These are phyloP conservation scores for Drosophila cardini DNA, from an alignment of 1,140 invertebrate species.

Conservation along the genomic window DNA sequence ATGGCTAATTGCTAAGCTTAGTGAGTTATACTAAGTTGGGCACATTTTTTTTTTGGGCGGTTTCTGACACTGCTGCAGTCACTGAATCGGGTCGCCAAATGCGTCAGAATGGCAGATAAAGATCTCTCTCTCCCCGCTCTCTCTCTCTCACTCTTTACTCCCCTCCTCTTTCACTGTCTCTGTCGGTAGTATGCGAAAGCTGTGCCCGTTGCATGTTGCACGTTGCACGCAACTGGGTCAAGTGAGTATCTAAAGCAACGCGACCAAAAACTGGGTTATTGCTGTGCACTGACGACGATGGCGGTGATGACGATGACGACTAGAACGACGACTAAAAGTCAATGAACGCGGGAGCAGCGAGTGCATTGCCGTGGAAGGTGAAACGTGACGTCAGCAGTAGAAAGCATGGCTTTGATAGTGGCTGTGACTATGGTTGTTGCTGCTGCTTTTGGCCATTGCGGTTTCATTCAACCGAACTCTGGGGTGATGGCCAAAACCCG, in stretches of 20 bases:
- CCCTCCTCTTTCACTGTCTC: not conserved
- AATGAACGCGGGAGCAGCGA: slow-evolving; percentile 60
- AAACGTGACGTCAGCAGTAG: slow-evolving; percentile 71
- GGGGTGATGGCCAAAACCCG: not conserved
- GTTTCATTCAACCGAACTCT: not conserved
- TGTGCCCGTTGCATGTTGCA: slow-evolving; percentile 42
- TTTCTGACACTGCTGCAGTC: not conserved
- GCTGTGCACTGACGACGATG: slow-evolving; percentile 36
- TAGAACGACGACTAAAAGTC: slow-evolving; percentile 51
- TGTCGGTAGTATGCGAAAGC: slow-evolving; percentile 46
- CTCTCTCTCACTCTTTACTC: not conserved
- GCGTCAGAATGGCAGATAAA: slow-evolving; percentile 69
- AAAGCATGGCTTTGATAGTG: too few species aligned
- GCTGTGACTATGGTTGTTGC: not conserved
- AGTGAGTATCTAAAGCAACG: slow-evolving; percentile 61
- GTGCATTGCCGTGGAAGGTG: slow-evolving; percentile 78
- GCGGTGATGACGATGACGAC: slow-evolving; percentile 20
- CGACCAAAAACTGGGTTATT: slow-evolving; percentile 73
- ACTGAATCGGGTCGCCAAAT: slow-evolving; percentile 62
- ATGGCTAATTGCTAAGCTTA: not conserved
- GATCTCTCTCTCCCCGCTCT: slow-evolving; percentile 15
- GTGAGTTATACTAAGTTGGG: not conserved
- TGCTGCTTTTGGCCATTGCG: not conserved
- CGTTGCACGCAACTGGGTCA: slow-evolving; percentile 58
- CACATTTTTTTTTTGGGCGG: slow-evolving; percentile 50